A percentile compares a stretch with the other conserved stretches of the same genome.
Evolutionary conservation across 1,140 invertebrate genomes (phyloP).

Genomic region (Drosophila ogumai): DNA sequence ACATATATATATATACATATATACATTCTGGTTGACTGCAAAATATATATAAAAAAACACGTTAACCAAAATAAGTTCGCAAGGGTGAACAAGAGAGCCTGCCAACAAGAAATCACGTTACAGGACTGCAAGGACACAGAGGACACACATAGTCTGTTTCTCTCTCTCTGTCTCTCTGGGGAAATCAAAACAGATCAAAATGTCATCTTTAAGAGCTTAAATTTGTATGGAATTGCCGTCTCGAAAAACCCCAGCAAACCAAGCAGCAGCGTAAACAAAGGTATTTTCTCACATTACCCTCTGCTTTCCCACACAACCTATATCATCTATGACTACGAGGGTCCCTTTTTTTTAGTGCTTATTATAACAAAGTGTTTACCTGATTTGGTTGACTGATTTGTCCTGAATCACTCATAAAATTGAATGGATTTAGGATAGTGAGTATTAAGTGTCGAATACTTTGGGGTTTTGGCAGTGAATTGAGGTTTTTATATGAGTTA

Average conservation of each 20-base stretch:
- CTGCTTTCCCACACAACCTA: background rate
- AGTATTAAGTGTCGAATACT: background rate
- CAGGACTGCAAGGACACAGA: conserved; percentile 53
- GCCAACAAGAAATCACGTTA: conserved; percentile 70
- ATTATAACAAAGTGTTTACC: conserved; percentile 66
- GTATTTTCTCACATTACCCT: conserved; percentile 35
- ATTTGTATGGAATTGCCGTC: conserved; percentile 79
- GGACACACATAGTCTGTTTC: conserved; percentile 19
- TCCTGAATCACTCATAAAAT: conserved; percentile 41
- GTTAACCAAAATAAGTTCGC: conserved; percentile 54
- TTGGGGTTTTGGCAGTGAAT: background rate
- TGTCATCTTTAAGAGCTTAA: conserved; percentile 84
- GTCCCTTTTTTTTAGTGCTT: conserved; percentile 39
- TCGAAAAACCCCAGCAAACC: conserved; percentile 56
- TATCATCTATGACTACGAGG: conserved; percentile 11
- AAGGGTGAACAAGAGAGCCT: conserved; percentile 3
- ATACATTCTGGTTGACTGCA: background rate
- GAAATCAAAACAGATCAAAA: conserved; percentile 85
- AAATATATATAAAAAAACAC: conserved; percentile 65
- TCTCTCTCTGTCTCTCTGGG: conserved; percentile 65
- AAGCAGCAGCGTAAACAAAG: conserved; percentile 49
- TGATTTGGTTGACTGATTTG: conserved; percentile 58
- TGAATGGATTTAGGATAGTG: conserved; percentile 10
- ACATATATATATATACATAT: conserved; percentile 21
- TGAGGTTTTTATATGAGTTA: background rate